Base-by-base conservation (phyloP, 2,888 invertebrate species). In the Aquatica leii region DNA sequence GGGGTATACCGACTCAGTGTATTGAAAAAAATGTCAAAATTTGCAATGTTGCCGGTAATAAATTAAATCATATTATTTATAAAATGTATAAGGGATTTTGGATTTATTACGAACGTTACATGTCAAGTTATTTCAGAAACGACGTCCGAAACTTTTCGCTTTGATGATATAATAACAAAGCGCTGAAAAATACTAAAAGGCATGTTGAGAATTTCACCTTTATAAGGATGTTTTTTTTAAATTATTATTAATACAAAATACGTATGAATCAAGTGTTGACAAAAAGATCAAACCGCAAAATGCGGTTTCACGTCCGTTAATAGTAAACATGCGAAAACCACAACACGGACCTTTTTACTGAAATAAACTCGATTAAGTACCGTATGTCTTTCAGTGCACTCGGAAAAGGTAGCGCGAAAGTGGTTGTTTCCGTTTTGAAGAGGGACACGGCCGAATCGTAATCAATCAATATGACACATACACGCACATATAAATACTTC, bases 381-480 rank as follows among this genome's bases (percentile, higher is more conserved):
- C n/a, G n/a, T n/a, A n/a, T n/a, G n/a, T n/a, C n/a, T n/a, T n/a
- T n/a, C n/a, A n/a, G n/a, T n/a, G n/a, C n/a, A n/a, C n/a, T n/a
- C n/a, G n/a, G n/a, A n/a, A n/a, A n/a, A n/a, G 46, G 46, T 20
- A 20, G 35, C 50, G 50, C 24, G 31, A 57, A 57, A 40, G 48
- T 37, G 37, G 8, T 31, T 24, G 24, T 50, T 50, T 57, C 41
- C 24, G 40, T 57, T 59, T 53, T 53, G 52, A 52, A 43, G 24
- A 12, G 35, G 15, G 14, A 35, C 49, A 12, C 41, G 43, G n/a
- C 54, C 41, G 60, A 40, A 50, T 49, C 49, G 41, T 62, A 62
- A 62, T 62, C 62, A 57, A 62, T 62, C 62, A 62, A 62, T 62
- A 54, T 62, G 62, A 58, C 62, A 62, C 58, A 58, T 53, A 48